Conservation (phyloP, 2,113 vertebrate species). For the Lampris megalopsis region DNA sequence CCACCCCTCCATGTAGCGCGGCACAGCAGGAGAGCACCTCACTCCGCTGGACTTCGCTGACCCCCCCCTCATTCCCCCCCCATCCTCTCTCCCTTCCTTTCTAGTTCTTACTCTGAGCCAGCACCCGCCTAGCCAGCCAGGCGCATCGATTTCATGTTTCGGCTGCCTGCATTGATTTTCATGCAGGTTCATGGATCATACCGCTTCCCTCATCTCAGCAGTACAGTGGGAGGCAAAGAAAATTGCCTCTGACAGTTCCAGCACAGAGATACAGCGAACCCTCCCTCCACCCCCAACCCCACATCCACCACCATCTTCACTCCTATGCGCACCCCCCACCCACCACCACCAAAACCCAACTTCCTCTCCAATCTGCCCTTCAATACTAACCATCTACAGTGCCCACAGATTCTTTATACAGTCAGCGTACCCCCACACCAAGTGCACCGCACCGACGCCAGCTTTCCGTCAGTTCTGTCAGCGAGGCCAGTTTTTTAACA, state of each 20-base stretch:
- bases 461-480: too few species aligned
- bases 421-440: too few species aligned
- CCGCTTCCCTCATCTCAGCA: constrained; percentile 64
- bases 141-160: constrained; percentile 79
- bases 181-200: constrained; percentile 75
- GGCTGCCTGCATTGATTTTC: constrained; percentile 81
- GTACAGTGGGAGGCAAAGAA: constrained; percentile 64
- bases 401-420: not conserved
- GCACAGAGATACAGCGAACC: constrained; percentile 42
- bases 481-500: constrained; percentile 1
- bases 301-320: not conserved
- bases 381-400: constrained; percentile 31
- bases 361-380: constrained; percentile 27
- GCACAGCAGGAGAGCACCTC: constrained; percentile 51
- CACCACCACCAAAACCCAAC: constrained; percentile 8
- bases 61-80: constrained; percentile 32
- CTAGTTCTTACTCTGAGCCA: too few species aligned
- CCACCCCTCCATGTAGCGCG: constrained; percentile 40
- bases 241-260: constrained; percentile 74
- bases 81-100: constrained; percentile 38
- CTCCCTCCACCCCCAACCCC: constrained; percentile 26
- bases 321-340: constrained; percentile 17
- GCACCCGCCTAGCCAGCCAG: constrained; percentile 32
- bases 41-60: constrained; percentile 48
- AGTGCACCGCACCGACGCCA: too few species aligned